Percentiles rank a stretch among this genome's conserved stretches.
Conservation (phyloP, 2,888 invertebrate genomes). For the Agriopis marginaria region DNA sequence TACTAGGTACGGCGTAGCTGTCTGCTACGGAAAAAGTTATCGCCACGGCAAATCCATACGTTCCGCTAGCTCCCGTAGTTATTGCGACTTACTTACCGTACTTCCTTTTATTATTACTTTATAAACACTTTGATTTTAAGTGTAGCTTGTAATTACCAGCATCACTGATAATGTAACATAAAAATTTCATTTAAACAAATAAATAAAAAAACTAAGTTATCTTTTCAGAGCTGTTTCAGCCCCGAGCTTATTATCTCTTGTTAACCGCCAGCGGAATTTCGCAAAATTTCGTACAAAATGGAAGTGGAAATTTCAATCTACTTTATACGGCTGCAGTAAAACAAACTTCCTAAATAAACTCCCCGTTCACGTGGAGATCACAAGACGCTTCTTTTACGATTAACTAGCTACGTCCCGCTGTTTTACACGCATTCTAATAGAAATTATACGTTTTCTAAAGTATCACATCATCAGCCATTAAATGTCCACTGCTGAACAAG, state of each 20-base stretch:
- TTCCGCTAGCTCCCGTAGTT: too few species aligned
- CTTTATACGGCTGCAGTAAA: conserved; percentile 32
- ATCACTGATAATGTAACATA: not conserved
- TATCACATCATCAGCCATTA: too few species aligned
- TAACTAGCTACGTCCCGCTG: not conserved
- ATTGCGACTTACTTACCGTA: too few species aligned
- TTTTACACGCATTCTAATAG: not conserved
- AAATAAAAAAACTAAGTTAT: conserved; percentile 1
- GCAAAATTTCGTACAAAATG: conserved; percentile 20
- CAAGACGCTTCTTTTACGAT: conserved; percentile 1
- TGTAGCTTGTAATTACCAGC: not conserved
- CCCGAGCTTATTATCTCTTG: conserved; percentile 10
- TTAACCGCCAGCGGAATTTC: conserved; percentile 17
- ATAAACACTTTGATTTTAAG: too few species aligned
- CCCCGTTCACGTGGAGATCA: conserved; percentile 16
- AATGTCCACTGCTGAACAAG: too few species aligned
- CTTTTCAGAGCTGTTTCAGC: not conserved
- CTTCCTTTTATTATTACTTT: too few species aligned
- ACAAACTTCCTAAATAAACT: conserved; percentile 31
- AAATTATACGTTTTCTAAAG: too few species aligned
- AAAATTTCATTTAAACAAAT: not conserved
- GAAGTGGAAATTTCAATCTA: conserved; percentile 29
- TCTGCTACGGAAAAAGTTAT: not conserved
- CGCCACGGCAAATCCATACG: too few species aligned
- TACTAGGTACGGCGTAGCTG: not conserved